These are phyloP conservation scores for Zapus hudsonius DNA, from an alignment of 2,113 vertebrate species.

Conservation along the genomic window DNA sequence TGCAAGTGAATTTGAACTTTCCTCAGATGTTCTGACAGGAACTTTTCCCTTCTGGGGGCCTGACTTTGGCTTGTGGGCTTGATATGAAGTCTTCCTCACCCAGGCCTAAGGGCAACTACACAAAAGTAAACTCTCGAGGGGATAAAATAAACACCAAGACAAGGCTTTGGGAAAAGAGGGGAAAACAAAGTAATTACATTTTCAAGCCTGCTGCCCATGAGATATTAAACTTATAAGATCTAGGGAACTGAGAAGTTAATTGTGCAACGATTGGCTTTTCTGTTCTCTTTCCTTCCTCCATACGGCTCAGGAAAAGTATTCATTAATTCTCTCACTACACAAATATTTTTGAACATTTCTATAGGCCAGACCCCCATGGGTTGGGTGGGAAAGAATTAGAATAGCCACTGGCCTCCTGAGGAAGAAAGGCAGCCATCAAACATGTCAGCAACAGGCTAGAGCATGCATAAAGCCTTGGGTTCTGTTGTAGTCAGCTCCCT, in stretches of 20 bases:
- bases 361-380: accelerated
- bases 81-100: background rate
- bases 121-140: background rate
- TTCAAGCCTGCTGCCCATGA: background rate
- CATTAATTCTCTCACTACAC: background rate
- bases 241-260: background rate
- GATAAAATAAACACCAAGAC: conserved; percentile 8
- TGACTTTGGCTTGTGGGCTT: background rate
- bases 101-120: background rate
- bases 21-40: conserved; percentile 36
- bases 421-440: too few relatives aligned
- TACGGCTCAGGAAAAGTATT: background rate
- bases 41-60: conserved; percentile 23
- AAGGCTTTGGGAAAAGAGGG: conserved; percentile 26
- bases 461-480: background rate
- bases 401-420: background rate
- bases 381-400: background rate
- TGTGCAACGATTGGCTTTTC: background rate
- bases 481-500: too few relatives aligned
- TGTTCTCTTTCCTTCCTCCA: background rate
- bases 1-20: conserved; percentile 70
- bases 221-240: background rate
- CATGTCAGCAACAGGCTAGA: background rate
- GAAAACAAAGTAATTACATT: conserved; percentile 51
- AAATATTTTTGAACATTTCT: background rate